Evolutionary conservation across 2,888 invertebrate genomes (phyloP).

Genomic region (Subacronicta megacephala): DNA sequence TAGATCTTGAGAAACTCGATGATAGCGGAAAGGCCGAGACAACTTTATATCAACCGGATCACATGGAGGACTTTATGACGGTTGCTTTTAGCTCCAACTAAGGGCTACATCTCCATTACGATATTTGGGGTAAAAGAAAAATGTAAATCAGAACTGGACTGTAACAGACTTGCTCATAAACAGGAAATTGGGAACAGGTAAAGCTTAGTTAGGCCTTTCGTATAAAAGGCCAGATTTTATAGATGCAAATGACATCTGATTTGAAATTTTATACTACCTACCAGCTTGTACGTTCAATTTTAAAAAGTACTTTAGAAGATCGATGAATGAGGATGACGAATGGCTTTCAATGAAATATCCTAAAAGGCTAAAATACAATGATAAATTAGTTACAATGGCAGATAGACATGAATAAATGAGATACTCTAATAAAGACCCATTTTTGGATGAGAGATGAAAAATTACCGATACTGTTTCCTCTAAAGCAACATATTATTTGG

Average conservation of each 20-base stretch:
- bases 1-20: conserved; percentile 46
- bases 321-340: neutral
- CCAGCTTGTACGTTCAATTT: neutral
- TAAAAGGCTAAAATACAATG: too few species aligned
- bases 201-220: neutral
- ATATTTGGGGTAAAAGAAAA: conserved; percentile 44
- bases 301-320: neutral
- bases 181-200: conserved; percentile 36
- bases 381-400: too few species aligned
- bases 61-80: conserved; percentile 45
- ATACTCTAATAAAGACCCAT: neutral
- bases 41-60: conserved; percentile 56
- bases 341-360: neutral
- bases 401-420: neutral
- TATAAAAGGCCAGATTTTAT: neutral
- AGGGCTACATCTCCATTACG: conserved; percentile 32
- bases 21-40: conserved; percentile 40
- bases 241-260: neutral
- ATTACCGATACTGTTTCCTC: conserved; percentile 26
- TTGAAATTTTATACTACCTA: neutral
- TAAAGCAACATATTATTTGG: conserved; percentile 55
- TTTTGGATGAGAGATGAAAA: neutral
- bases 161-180: conserved; percentile 33
- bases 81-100: conserved; percentile 39
- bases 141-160: conserved; percentile 32